Evolutionary conservation across 2,113 vertebrate species (phyloP), one percentile per base, ranked within the genome.

Genomic region (Dinomys branickii): DNA sequence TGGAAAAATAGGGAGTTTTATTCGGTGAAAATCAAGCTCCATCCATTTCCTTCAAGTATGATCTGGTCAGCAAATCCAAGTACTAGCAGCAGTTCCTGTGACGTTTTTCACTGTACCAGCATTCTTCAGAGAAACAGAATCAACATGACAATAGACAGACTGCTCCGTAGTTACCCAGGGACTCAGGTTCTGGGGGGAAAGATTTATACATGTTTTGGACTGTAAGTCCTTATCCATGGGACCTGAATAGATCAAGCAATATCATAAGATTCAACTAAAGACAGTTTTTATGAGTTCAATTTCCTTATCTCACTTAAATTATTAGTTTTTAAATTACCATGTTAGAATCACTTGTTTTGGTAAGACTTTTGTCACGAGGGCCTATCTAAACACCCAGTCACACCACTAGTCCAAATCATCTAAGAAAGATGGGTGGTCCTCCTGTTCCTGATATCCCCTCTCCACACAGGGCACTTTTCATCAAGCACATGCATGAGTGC

Each of bases 341-440:
- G 11, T 80, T 92, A 80, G 30, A 89, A 92, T 67, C 12, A n/a
- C 58, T 92, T 85, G 17, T 52, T 73, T 94, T 86, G 58, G 33
- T 58, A 35, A 69, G 44, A 92, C 56, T n/a, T 19, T 16, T 81
- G 22, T 3, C 17, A 33, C 7, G 3, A 67, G 30, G 14, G 3
- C 5, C 28, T 33, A 26, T 82, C n/a, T 90, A 65, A 94, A 67
- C 5, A 91, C 33, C 4, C 16, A 78, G 16, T 6, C 33, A 77
- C 44, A 10, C 61, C 12, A 30, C 26, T 4, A 69, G 12, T 58
- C 54, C 84, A 80, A 80, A 50, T 38, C 35, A 89, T 58, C 12
- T 19, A 59, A 44, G 58, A 94, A 95, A 54, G 50, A 69, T 26
- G 26, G 22, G 71, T 1, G 38, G 38, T 16, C 85, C 33, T 38